Evolutionary conservation across 2,888 invertebrate genomes (phyloP).

Genomic region (Apotomis betuletana): DNA sequence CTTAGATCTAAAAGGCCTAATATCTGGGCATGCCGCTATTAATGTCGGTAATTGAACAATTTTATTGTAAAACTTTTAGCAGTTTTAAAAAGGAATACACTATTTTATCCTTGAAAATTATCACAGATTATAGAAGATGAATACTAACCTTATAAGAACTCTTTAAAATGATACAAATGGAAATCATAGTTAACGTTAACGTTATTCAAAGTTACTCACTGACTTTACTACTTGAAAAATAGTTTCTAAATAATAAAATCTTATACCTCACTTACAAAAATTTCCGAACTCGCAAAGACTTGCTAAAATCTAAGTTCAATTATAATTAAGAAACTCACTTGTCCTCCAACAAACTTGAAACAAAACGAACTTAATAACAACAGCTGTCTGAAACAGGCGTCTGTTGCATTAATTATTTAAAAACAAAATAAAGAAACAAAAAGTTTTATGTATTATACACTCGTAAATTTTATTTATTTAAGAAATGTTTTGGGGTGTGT

Average conservation of each 20-base stretch:
- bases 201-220: too few species aligned
- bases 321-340: constrained; percentile 28
- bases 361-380: constrained; percentile 26
- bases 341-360: constrained; percentile 14
- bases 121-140: too few species aligned
- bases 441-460: constrained; percentile 14
- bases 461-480: constrained; percentile 24
- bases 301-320: constrained; percentile 10
- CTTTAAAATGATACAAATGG: too few species aligned
- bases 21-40: too few species aligned
- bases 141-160: too few species aligned
- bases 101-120: too few species aligned
- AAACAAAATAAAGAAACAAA: constrained; percentile 30
- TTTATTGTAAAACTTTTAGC: too few species aligned
- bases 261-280: neutral
- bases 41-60: too few species aligned
- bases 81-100: too few species aligned
- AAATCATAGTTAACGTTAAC: too few species aligned
- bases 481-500: constrained; percentile 8
- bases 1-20: too few species aligned
- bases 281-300: neutral
- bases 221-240: neutral
- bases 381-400: constrained; percentile 34
- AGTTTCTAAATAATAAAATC: neutral
- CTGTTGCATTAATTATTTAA: constrained; percentile 33